Percentiles rank a stretch among this genome's conserved stretches.
Evolutionary conservation across 1,140 invertebrate species (phyloP).

Genomic region (Pachypeltis micranthus): DNA sequence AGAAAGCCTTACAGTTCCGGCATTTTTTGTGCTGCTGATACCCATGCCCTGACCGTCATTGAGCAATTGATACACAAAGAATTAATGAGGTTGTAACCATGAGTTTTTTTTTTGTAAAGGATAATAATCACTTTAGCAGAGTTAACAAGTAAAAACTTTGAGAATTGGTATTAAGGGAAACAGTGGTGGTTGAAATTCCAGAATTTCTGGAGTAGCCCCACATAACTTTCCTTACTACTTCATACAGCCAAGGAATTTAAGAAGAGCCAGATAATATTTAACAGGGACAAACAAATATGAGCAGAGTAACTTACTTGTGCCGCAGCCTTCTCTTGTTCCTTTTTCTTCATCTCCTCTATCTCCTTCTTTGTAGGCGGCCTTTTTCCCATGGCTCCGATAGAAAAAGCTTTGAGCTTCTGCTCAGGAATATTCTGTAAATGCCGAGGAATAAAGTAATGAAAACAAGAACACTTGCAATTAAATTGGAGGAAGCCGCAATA

Average conservation of each 20-base stretch:
- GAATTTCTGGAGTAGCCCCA: too few species aligned
- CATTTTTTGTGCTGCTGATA: background rate
- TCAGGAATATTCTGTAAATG: constrained; percentile 48
- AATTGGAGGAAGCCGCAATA: background rate
- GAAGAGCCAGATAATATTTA: too few species aligned
- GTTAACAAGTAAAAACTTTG: too few species aligned
- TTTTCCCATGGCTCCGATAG: constrained; percentile 71
- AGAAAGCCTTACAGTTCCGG: background rate
- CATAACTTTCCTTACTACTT: too few species aligned
- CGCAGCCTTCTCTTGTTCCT: constrained; percentile 76
- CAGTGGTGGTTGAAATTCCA: too few species aligned
- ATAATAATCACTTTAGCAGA: too few species aligned
- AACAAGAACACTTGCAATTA: background rate
- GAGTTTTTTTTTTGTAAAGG: too few species aligned
- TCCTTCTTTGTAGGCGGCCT: constrained; percentile 71
- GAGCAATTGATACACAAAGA: too few species aligned
- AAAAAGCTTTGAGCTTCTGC: constrained; percentile 68
- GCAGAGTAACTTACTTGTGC: constrained; percentile 56
- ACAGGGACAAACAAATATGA: constrained; percentile 19
- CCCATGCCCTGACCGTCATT: too few species aligned
- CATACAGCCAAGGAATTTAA: constrained; percentile 2
- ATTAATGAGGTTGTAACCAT: too few species aligned
- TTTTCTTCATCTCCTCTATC: constrained; percentile 73
- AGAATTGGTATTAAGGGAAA: too few species aligned
- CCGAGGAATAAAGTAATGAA: background rate